phyloP scores from a whole-genome alignment of 2,113 vertebrate species.

The Murina feae region DNA sequence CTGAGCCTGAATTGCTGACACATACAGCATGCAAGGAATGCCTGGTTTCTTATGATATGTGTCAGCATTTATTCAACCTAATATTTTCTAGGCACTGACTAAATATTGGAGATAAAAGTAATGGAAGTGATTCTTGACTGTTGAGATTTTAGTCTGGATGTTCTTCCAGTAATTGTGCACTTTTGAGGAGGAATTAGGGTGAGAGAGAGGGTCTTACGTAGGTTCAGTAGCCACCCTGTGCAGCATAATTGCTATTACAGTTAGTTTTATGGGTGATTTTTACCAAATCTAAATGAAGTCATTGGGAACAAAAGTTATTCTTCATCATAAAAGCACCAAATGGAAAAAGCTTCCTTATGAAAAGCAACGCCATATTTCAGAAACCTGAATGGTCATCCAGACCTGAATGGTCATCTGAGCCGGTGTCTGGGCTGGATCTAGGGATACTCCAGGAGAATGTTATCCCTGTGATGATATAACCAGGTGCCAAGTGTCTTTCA shows the following conservation, averaged over 20 bases:
- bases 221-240: neutral
- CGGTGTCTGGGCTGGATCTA: rapidly evolving
- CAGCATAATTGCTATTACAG: neutral
- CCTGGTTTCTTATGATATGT: neutral
- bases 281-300: neutral
- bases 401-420: too few species aligned
- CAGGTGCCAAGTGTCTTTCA: too few species aligned
- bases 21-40: rapidly evolving
- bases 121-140: neutral
- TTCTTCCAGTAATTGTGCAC: neutral
- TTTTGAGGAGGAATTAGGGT: too few species aligned
- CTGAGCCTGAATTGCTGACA: neutral
- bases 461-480: neutral
- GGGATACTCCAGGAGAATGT: neutral
- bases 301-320: neutral
- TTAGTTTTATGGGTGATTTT: neutral
- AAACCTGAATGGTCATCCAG: too few species aligned
- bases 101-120: neutral
- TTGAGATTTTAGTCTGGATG: neutral
- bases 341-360: neutral
- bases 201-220: neutral
- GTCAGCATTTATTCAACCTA: neutral
- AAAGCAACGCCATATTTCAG: neutral
- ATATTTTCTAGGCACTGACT: neutral
- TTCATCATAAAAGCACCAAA: neutral